A percentile compares a stretch with the other conserved stretches of the same genome.
Conservation (phyloP, 1,140 invertebrate species). For the Coptotermes formosanus region DNA sequence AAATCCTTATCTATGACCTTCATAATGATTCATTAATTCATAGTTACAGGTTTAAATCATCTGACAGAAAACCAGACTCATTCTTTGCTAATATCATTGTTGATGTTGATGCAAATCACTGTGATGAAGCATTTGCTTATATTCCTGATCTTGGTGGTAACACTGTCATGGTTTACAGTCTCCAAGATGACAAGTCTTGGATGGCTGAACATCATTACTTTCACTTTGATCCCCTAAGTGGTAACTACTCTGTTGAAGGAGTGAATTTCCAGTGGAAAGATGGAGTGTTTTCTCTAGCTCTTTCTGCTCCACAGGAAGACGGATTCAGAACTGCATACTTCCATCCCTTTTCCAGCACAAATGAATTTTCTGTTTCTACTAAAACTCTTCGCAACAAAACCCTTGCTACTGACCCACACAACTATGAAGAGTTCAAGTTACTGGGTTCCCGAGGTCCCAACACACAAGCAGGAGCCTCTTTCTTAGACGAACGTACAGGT, state of each 20-base stretch:
- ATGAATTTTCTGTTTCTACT: constrained; percentile 71
- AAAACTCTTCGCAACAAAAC: constrained; percentile 67
- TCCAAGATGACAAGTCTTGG: constrained; percentile 70
- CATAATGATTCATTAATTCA: constrained; percentile 66
- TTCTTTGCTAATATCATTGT: constrained; percentile 76
- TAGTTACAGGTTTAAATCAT: constrained; percentile 62
- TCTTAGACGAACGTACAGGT: constrained; percentile 54
- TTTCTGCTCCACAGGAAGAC: constrained; percentile 57
- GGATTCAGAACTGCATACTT: constrained; percentile 57
- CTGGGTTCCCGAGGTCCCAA: constrained; percentile 59
- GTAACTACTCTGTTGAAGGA: constrained; percentile 67
- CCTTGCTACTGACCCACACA: constrained; percentile 45
- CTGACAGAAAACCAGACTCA: constrained; percentile 58
- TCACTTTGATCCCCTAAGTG: constrained; percentile 72
- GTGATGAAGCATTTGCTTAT: constrained; percentile 71
- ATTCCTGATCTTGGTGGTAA: constrained; percentile 71
- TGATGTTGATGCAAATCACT: constrained; percentile 64
- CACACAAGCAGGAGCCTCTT: constrained; percentile 55
- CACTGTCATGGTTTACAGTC: constrained; percentile 71
- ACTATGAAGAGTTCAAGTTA: constrained; percentile 46
- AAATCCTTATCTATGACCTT: constrained; percentile 70
- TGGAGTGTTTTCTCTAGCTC: constrained; percentile 67
- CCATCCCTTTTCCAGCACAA: constrained; percentile 70
- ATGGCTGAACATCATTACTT: constrained; percentile 76
- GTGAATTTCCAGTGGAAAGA: constrained; percentile 77